Evolutionary conservation across 2,113 vertebrate species (phyloP).

Genomic region (Ifrita kowaldi): DNA sequence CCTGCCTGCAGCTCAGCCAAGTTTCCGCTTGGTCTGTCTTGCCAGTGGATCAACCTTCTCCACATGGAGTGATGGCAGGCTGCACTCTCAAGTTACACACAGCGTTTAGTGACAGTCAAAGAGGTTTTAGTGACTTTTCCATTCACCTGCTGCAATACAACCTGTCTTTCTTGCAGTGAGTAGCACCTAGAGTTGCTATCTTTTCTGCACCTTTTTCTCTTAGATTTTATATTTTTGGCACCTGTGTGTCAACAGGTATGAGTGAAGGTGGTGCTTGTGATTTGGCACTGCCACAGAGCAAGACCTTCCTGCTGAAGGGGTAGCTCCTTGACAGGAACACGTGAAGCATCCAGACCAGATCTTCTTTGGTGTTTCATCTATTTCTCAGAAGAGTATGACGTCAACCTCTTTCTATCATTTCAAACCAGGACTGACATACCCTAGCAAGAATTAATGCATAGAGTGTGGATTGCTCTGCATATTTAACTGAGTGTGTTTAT

Average conservation of each 20-base stretch:
- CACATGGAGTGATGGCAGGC: not conserved
- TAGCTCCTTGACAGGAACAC: not conserved
- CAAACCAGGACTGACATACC: not conserved
- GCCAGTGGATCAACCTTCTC: not conserved
- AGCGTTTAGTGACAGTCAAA: conserved; percentile 19
- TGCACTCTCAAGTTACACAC: conserved; percentile 5
- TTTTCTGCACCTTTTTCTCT: not conserved
- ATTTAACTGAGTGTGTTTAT: not conserved
- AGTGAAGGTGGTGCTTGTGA: not conserved
- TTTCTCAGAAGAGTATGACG: not conserved
- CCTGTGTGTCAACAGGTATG: not conserved
- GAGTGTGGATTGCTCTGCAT: not conserved
- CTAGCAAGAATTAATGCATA: not conserved
- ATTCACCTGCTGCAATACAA: conserved; percentile 6
- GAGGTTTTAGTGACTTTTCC: conserved; percentile 47
- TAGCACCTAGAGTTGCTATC: not conserved
- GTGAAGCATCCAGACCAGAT: not conserved
- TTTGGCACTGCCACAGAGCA: not conserved
- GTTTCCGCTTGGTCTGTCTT: not conserved
- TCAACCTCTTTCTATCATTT: not conserved
- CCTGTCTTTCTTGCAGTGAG: not conserved
- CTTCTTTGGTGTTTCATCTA: not conserved
- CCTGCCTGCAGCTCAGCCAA: not conserved
- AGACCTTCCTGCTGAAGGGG: not conserved
- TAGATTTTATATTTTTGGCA: conserved; percentile 18